These are phyloP conservation scores for Apocrypta bakeri DNA, from an alignment of 1,140 invertebrate species.

Conservation along the genomic window DNA sequence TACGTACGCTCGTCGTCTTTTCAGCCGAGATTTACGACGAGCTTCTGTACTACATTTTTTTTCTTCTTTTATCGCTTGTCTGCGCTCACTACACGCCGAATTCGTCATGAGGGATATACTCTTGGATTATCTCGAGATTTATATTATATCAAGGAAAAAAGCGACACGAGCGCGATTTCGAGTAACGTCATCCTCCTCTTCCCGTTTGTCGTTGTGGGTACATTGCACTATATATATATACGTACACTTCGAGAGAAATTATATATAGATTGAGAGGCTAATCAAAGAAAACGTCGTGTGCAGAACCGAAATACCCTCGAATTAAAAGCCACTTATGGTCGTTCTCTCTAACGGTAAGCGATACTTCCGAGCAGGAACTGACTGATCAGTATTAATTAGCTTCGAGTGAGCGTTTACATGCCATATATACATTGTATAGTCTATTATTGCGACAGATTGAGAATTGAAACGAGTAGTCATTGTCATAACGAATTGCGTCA, in stretches of 20 bases:
- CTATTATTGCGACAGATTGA: constrained; percentile 15
- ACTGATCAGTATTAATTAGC: constrained; percentile 40
- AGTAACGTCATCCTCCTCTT: background rate
- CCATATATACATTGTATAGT: background rate
- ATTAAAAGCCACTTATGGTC: background rate
- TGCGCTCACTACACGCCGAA: background rate
- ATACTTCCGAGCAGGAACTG: constrained; percentile 43
- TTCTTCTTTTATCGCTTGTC: background rate
- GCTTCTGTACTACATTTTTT: background rate
- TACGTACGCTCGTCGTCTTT: background rate
- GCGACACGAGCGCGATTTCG: background rate
- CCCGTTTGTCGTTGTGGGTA: too few relatives aligned
- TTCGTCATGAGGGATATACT: background rate
- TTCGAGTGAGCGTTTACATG: background rate
- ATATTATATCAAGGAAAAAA: background rate
- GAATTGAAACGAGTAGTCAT: background rate
- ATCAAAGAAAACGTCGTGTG: background rate
- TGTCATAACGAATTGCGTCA: constrained; percentile 33
- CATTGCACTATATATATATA: background rate
- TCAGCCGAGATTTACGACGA: background rate
- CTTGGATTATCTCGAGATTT: background rate
- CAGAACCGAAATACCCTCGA: background rate
- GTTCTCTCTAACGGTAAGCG: background rate
- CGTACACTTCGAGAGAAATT: too few relatives aligned
- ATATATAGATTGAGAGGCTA: background rate